Evolutionary conservation across 2,888 invertebrate genomes (phyloP).

Genomic region (Platycheirus rosarum): DNA sequence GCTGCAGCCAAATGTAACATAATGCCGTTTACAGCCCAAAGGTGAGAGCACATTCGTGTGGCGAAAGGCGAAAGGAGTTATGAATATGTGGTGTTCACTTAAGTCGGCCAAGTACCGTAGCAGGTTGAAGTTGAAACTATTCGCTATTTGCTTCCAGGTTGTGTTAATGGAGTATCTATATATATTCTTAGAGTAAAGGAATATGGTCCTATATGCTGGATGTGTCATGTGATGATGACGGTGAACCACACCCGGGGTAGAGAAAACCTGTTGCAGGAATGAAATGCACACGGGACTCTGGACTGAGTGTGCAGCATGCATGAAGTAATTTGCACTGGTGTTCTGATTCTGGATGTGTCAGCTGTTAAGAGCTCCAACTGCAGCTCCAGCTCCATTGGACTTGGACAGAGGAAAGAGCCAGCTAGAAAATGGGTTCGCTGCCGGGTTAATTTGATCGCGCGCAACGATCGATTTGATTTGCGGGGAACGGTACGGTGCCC

Average conservation of each 20-base stretch:
- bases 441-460: conserved; percentile 74
- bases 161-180: conserved; percentile 36
- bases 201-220: conserved; percentile 5
- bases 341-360: conserved; percentile 72
- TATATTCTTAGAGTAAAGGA: not conserved
- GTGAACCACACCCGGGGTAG: conserved; percentile 66
- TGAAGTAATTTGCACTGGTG: conserved; percentile 69
- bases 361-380: too few relatives aligned
- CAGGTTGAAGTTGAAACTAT: conserved; percentile 74
- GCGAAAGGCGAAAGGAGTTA: conserved; percentile 59
- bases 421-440: conserved; percentile 65
- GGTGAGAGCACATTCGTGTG: conserved; percentile 56
- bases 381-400: conserved; percentile 12
- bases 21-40: conserved; percentile 62
- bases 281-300: conserved; percentile 18
- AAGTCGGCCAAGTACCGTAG: conserved; percentile 68
- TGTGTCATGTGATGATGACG: conserved; percentile 32
- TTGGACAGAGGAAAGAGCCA: not conserved
- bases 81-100: conserved; percentile 53
- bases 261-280: conserved; percentile 58
- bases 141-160: conserved; percentile 67
- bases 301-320: conserved; percentile 16
- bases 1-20: conserved; percentile 58
- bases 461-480: conserved; percentile 71
- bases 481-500: conserved; percentile 7